These are phyloP conservation scores for Esperia sulphurella DNA, from an alignment of 2,888 invertebrate species.

Conservation along the genomic window DNA sequence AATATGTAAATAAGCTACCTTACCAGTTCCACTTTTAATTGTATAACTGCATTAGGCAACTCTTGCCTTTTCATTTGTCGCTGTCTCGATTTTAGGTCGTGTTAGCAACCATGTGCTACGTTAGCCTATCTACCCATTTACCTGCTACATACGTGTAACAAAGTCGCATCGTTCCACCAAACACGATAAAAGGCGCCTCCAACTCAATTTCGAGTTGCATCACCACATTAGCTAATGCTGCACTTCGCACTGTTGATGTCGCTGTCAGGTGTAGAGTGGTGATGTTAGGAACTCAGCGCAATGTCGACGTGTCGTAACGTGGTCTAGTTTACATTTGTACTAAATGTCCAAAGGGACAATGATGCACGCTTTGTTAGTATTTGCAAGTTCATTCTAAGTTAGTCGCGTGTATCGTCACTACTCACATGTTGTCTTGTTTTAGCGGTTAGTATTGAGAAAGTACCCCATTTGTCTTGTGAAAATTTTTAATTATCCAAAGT, in stretches of 20 bases:
- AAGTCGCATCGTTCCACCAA: no score
- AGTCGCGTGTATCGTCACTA: no score
- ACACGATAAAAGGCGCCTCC: no score
- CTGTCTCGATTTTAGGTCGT: no score
- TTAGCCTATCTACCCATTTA: no score
- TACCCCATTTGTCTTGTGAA: not conserved
- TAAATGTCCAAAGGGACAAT: not conserved
- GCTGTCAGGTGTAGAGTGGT: not conserved
- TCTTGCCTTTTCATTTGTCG: not conserved
- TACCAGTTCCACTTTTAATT: not conserved
- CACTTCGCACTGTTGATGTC: constrained; percentile 9
- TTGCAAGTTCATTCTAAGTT: not conserved
- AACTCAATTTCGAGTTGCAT: constrained; percentile 3
- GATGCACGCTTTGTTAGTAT: not conserved
- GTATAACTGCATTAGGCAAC: not conserved
- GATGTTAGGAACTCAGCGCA: not conserved
- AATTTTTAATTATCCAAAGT: no score
- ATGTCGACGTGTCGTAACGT: constrained; percentile 4
- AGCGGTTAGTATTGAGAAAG: no score
- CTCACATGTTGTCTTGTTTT: no score
- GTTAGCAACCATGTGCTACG: no score
- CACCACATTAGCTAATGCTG: constrained; percentile 4
- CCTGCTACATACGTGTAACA: no score
- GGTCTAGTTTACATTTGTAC: constrained; percentile 3
- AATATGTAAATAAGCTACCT: not conserved